These are phyloP conservation scores for Colaptes auratus DNA, from an alignment of 2,113 vertebrate species.

Conservation along the genomic window DNA sequence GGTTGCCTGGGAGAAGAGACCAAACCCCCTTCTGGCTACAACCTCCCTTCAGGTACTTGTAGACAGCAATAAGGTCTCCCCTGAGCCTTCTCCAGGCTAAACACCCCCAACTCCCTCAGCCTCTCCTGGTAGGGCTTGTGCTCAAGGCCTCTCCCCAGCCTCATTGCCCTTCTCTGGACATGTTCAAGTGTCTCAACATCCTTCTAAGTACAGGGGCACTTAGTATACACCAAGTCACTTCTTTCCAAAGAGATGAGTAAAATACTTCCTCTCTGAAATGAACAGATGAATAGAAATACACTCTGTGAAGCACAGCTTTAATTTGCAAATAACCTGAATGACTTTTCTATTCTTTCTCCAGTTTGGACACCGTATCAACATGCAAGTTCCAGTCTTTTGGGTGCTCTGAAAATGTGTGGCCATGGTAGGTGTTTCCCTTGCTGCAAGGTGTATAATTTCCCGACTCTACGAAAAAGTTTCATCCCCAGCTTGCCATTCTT, in stretches of 20 bases:
- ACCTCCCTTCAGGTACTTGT: no score
- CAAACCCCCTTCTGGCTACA: no score
- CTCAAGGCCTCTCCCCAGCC: no score
- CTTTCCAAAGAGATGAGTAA: not conserved
- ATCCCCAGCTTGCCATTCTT: not conserved
- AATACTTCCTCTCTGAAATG: not conserved
- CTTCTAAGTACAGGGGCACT: no score
- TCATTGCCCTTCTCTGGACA: no score
- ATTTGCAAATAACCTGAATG: not conserved
- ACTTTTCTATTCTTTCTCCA: not conserved
- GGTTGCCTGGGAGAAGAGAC: no score
- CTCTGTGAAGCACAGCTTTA: not conserved
- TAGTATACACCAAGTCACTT: not conserved
- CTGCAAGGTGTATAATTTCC: not conserved
- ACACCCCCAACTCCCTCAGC: no score
- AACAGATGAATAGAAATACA: not conserved
- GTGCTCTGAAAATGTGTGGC: not conserved
- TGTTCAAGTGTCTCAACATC: no score
- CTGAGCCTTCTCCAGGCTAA: no score
- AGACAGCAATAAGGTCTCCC: no score
- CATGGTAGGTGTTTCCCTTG: not conserved
- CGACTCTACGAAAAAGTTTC: not conserved
- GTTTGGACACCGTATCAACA: rapidly evolving
- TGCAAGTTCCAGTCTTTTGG: not conserved
- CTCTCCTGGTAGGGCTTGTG: no score